Evolutionary conservation across 2,113 vertebrate species (phyloP).

Genomic region (Sclerurus mexicanus): DNA sequence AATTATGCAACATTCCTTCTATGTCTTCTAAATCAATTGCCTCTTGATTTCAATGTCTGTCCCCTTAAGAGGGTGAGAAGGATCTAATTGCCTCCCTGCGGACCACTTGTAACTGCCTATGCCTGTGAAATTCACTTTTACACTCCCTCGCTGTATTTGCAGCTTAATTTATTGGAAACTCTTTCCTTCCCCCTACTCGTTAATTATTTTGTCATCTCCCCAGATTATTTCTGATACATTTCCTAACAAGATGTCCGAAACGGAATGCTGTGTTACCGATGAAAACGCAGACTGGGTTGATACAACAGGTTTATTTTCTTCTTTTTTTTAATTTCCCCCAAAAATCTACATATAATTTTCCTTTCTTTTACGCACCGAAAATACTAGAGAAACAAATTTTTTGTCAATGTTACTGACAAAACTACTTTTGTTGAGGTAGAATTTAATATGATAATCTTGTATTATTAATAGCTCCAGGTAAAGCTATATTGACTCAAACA

Average conservation of each 20-base stretch:
- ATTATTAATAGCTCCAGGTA: background rate
- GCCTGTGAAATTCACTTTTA: background rate
- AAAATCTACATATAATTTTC: background rate
- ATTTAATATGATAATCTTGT: background rate
- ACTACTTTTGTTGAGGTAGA: background rate
- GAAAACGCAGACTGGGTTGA: background rate
- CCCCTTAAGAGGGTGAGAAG: background rate
- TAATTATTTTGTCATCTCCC: background rate
- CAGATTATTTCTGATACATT: background rate
- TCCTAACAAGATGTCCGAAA: background rate
- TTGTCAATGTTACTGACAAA: background rate
- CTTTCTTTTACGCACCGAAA: background rate
- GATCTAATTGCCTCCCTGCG: conserved; percentile 18
- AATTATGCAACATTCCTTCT: conserved; percentile 16
- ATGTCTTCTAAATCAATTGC: conserved; percentile 12
- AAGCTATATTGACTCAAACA: background rate
- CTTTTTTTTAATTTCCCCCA: fast-evolving
- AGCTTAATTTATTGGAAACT: background rate
- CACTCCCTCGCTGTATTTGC: background rate
- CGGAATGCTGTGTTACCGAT: background rate
- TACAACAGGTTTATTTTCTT: background rate
- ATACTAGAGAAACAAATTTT: background rate
- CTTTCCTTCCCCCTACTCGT: background rate
- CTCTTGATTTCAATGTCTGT: conserved; percentile 30
- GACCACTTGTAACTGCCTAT: background rate